These are phyloP conservation scores for Pararge aegeria DNA, from an alignment of 1,140 invertebrate genomes.

Conservation along the genomic window DNA sequence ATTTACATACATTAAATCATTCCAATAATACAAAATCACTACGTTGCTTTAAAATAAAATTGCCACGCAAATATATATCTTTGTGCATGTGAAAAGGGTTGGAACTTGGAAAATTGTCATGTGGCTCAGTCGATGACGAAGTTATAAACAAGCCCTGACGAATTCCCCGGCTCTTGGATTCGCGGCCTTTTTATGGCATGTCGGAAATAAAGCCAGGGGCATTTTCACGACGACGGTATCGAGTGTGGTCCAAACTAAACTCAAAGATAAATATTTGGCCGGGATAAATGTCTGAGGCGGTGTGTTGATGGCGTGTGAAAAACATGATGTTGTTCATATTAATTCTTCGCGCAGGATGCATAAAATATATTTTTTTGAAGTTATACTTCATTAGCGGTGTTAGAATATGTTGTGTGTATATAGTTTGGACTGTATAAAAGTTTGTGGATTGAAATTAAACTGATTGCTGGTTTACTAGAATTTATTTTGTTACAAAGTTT, in stretches of 20 bases:
- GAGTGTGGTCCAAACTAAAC: constrained; percentile 22
- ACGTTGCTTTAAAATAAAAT: not conserved
- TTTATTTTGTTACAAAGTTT: no score
- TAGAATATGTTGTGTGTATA: no score
- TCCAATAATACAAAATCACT: not conserved
- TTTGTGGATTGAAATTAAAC: no score
- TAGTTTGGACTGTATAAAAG: no score
- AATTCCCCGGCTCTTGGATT: constrained; percentile 38
- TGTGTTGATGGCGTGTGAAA: no score
- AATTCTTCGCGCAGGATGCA: no score
- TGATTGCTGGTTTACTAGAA: no score
- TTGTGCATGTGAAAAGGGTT: not conserved
- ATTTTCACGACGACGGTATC: constrained; percentile 32
- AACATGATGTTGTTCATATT: no score
- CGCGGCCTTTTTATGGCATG: constrained; percentile 41
- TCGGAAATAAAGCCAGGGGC: constrained; percentile 44
- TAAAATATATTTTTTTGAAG: no score
- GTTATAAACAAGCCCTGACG: constrained; percentile 41
- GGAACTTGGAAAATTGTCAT: not conserved
- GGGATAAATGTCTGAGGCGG: not conserved
- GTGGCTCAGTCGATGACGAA: constrained; percentile 21
- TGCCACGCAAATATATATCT: not conserved
- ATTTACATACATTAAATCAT: not conserved
- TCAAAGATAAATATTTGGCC: not conserved
- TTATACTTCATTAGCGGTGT: no score